Evolutionary conservation across 1,140 invertebrate genomes (phyloP), one percentile per base, ranked within the genome.

Genomic region (Yoshiicerus persimilis): DNA sequence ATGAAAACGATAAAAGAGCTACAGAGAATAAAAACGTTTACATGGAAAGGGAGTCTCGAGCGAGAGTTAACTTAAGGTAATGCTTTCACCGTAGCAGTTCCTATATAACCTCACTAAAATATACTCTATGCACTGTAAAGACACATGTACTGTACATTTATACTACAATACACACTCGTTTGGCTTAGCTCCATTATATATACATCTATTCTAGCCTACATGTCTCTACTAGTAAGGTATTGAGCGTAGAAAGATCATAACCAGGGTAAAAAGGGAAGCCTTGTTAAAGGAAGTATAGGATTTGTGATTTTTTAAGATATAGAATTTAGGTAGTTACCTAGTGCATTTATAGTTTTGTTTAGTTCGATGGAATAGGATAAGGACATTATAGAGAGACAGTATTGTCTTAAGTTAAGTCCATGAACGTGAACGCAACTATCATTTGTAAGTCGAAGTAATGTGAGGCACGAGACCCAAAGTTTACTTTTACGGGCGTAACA

Each of bases 401-500:
- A 70, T 70, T 70, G 66, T 32, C 66, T 70, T 70, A 70, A 70
- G 25, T 27, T 25, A 70, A 27, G 9, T 64, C n/a, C 62, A 64
- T 70, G 66, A 70, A 70, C 75, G 75, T 80, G 75, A 80, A 80
- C 75, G 34, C 75, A 80, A 34, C 75, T 80, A 80, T 80, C 75
- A 80, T 80, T 80, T 80, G 75, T 80, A 80, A 80, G 75, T 80
- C 75, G 34, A 80, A 80, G 75, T 80, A 80, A 80, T 80, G 75
- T 34, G 75, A 80, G 75, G 75, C 75, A 80, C 75, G 75, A 80
- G 75, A 80, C 75, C 75, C 20, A 80, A 84, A 84, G 83, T 84
- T 84, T 84, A 84, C 83, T 84, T 84, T 84, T 84, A 84, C 83
- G 83, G 83, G 83, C 83, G 30, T 84, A 84, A 84, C 83, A 84